Conservation (phyloP, 1,140 invertebrate species). For the Melipona quadrifasciata region DNA sequence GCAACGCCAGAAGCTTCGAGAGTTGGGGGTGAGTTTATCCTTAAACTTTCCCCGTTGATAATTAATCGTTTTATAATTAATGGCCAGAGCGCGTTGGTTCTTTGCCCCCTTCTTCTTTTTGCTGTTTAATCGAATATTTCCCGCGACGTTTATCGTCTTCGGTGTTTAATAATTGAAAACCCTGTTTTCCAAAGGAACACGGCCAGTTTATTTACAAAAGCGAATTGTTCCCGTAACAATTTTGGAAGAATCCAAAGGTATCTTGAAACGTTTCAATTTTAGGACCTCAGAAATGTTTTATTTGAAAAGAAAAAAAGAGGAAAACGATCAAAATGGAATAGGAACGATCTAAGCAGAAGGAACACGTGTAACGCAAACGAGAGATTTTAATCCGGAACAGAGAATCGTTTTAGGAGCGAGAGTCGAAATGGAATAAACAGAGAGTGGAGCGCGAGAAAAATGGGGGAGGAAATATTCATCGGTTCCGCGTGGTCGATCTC, state of each 20-base stretch:
- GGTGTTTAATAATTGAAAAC: too few relatives aligned
- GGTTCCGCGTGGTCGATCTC: slow-evolving; percentile 1
- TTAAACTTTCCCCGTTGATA: not conserved
- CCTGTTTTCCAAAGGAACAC: too few relatives aligned
- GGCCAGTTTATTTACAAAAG: too few relatives aligned
- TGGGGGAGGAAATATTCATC: slow-evolving; percentile 39
- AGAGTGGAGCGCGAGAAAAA: not conserved
- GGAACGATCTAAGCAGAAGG: not conserved
- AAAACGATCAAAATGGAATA: not conserved
- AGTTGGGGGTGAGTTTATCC: slow-evolving; percentile 64
- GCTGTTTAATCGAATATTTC: not conserved
- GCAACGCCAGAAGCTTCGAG: slow-evolving; percentile 62
- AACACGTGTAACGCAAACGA: not conserved
- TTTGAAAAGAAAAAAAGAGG: too few relatives aligned
- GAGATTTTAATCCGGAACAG: not conserved
- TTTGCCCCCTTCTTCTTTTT: not conserved
- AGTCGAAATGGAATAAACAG: not conserved
- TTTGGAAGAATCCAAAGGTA: too few relatives aligned
- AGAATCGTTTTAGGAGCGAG: not conserved
- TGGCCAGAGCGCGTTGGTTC: not conserved
- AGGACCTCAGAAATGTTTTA: too few relatives aligned
- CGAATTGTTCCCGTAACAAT: too few relatives aligned
- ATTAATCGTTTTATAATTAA: slow-evolving; percentile 6
- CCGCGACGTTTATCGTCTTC: too few relatives aligned
- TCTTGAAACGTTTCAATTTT: too few relatives aligned